Conservation (phyloP, 2,113 vertebrate species). For the Nyctereutes procyonoides region DNA sequence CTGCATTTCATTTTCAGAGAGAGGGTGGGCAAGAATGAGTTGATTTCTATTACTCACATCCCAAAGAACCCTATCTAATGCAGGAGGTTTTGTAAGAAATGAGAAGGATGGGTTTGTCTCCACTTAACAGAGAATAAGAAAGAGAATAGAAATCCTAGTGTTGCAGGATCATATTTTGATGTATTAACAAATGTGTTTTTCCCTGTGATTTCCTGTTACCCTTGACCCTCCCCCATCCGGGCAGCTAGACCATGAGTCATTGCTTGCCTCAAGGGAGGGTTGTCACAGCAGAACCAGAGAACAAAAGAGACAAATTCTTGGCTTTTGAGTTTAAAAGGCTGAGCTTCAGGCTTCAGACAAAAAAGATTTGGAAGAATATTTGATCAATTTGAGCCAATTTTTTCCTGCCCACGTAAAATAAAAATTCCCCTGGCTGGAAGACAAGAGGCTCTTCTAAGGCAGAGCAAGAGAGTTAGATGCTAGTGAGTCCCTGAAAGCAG, state of each 20-base stretch:
- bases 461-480: neutral
- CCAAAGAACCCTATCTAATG: neutral
- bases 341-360: slow-evolving; percentile 74
- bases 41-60: neutral
- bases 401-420: slow-evolving; percentile 75
- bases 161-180: slow-evolving; percentile 55
- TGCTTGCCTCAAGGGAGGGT: slow-evolving; percentile 72
- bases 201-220: slow-evolving; percentile 72
- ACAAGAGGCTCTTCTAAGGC: slow-evolving; percentile 63
- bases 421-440: slow-evolving; percentile 79
- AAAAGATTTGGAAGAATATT: slow-evolving; percentile 79
- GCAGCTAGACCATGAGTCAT: slow-evolving; percentile 75
- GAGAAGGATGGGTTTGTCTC: neutral
- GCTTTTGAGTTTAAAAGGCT: slow-evolving; percentile 75
- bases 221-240: slow-evolving; percentile 54
- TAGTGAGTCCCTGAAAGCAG: neutral
- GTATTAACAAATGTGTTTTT: slow-evolving; percentile 71
- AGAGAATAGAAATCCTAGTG: slow-evolving; percentile 29
- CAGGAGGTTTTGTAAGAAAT: neutral
- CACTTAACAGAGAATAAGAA: neutral
- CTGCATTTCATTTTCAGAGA: slow-evolving; percentile 49
- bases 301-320: slow-evolving; percentile 82
- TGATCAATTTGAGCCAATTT: slow-evolving; percentile 75
- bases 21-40: neutral
- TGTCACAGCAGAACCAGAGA: slow-evolving; percentile 78